phyloP scores from a whole-genome alignment of 2,888 invertebrate genomes.

The Tanypteryx hageni region DNA sequence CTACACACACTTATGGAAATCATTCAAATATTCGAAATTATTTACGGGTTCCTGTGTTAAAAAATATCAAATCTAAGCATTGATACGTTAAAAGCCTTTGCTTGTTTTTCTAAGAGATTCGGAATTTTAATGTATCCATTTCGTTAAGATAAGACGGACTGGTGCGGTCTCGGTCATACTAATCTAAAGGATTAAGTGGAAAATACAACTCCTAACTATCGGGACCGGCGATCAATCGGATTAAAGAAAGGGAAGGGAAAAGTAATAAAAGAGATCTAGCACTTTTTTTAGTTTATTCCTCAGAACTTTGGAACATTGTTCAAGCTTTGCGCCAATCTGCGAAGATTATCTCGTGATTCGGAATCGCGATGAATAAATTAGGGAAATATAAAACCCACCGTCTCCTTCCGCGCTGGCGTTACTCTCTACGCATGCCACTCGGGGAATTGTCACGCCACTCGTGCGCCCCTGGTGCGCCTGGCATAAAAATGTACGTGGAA shows the following conservation, averaged over 20 bases:
- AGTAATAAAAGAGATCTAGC: background rate
- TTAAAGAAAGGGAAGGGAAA: background rate
- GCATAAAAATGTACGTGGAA: background rate
- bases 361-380: background rate
- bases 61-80: background rate
- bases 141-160: constrained; percentile 10
- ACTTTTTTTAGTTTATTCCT: background rate
- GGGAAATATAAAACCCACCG: background rate
- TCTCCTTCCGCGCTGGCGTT: background rate
- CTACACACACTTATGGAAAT: no score
- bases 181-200: constrained; percentile 18
- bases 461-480: background rate
- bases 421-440: background rate
- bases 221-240: background rate
- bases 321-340: constrained; percentile 10
- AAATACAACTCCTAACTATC: background rate
- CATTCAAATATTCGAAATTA: background rate
- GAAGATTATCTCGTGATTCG: background rate
- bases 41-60: background rate
- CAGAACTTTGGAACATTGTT: background rate
- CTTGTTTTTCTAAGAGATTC: constrained; percentile 35
- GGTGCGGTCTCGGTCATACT: background rate
- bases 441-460: constrained; percentile 21
- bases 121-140: constrained; percentile 43
- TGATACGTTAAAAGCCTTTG: constrained; percentile 51